Evolutionary conservation across 2,888 invertebrate genomes (phyloP).

Genomic region (Synergus gifuensis): DNA sequence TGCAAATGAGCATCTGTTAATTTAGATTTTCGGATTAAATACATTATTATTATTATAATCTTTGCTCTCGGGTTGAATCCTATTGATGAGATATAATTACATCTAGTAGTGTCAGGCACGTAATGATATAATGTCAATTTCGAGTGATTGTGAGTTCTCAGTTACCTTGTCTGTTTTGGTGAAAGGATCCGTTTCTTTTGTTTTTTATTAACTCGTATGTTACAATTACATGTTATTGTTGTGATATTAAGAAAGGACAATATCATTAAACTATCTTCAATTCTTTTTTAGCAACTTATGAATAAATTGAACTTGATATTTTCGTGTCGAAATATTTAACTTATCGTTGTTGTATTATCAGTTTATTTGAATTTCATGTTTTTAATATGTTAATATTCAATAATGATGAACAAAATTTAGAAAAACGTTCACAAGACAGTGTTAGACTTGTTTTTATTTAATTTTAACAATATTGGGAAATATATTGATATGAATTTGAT

Average conservation of each 20-base stretch:
- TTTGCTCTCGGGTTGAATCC: not conserved
- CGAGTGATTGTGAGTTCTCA: too few species aligned
- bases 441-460: not conserved
- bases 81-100: not conserved
- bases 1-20: conserved; percentile 16
- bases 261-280: not conserved
- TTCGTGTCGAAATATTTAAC: not conserved
- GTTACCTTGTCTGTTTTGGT: not conserved
- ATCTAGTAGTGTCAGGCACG: not conserved
- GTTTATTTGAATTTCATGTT: not conserved
- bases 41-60: conserved; percentile 1
- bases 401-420: not conserved
- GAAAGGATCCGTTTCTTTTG: not conserved
- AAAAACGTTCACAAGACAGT: not conserved
- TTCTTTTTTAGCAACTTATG: not conserved
- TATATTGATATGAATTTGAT: not conserved
- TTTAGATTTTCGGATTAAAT: conserved; percentile 11
- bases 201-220: not conserved
- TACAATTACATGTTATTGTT: not conserved
- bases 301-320: not conserved
- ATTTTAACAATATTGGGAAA: not conserved
- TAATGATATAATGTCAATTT: not conserved
- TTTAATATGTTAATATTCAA: not conserved
- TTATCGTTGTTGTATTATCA: not conserved
- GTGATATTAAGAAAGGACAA: not conserved